Base-by-base conservation (phyloP, 2,888 invertebrate species). In the Eurois occulta region DNA sequence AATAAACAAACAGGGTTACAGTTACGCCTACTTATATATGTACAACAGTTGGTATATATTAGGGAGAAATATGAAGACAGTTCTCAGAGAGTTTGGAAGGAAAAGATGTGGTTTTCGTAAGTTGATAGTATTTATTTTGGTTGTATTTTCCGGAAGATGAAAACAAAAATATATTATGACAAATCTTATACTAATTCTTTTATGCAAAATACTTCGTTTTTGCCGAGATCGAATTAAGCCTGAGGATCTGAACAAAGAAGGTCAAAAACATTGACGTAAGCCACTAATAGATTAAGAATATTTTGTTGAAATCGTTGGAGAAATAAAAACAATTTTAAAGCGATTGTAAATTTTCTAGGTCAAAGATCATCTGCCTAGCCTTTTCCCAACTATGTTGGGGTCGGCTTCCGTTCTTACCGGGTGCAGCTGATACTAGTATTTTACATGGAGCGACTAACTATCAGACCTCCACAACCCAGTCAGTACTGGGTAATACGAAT, bases 1-100 rank as follows among this genome's bases (percentile, higher is more conserved):
- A 28, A 74, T 28, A 78, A 48, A 43, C 8, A 60, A 52, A 64
- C 35, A 4, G 6, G 32, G 13, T 13, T n/a, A 43, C 24, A n/a
- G 41, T 71, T 28, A 68, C 41, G 13, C 11, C 43, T 41, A 78
- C 6, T n/a, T 52, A 18, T 48, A 8, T 18, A 21, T 28, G 2
- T 38, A 46, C 11, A 52, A 28, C 28, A 35, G 21, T 46, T n/a
- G 11, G 7, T 24, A 52, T 35, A 35, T 75, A 73, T 64, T 41
- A 67, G 65, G 35, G 21, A 16, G 35, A 28, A 67, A 64, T 58
- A 48, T 55, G 38, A 64, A 60, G 55, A 48, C n/a, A 41, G 32
- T 85, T 48, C 0, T 35, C 18, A 65, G 2, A 28, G 80, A 70
- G 10, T 79, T 66, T 0, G 16, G 13, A 65, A 35, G 55, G 13